Evolutionary conservation across 2,797 vertebrate genomes (phyloP), one percentile per base, ranked within the genome.

Genomic region (Chromis chromis): DNA sequence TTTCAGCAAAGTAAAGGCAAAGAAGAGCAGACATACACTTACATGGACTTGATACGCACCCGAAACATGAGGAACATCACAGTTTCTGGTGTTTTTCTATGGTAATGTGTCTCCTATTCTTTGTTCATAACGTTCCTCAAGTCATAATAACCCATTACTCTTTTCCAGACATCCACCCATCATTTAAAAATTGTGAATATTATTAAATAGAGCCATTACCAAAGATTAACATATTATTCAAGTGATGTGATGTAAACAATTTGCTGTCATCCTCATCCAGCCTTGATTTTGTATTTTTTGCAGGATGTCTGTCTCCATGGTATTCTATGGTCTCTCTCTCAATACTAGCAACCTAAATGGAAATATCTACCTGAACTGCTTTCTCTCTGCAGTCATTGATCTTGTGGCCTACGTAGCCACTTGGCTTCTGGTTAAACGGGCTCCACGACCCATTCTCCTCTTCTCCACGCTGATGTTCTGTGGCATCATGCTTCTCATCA

Each of bases 311-410:
- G 19, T 28, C 8, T 2, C 72, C 21, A 77, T 90, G 62, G 77
- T 88, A 21, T 93, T 74, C 80, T 87, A 57, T 17, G 90, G 91
- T n/a, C 75, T 92, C 39, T 81, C 85, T 22, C 86, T 93, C 50
- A 92, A 82, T 69, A 92, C 87, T 2, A 76, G 82, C 17, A 91
- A 90, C 74, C 79, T 93, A 68, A 66, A 85, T 39, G 92, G 91
- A 55, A 82, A 92, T 27, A 49, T 71, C 17, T 92, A 88, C 73
- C 54, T 93, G 59, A 93, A 86, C 87, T 91, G 84, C 67, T 88
- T 93, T 19, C 39, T 88, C 24, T 92, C 88, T 10, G 91, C 89
- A 14, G 59, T 53, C 44, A 83, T 64, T 40, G 91, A 92, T 58
- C 63, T 88, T 1, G 55, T 46, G 4, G 74, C 57, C 1, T 86